Percentiles rank a stretch among this genome's conserved stretches.
Conservation (phyloP, 2,888 invertebrate species). For the Girardia tigrina region DNA sequence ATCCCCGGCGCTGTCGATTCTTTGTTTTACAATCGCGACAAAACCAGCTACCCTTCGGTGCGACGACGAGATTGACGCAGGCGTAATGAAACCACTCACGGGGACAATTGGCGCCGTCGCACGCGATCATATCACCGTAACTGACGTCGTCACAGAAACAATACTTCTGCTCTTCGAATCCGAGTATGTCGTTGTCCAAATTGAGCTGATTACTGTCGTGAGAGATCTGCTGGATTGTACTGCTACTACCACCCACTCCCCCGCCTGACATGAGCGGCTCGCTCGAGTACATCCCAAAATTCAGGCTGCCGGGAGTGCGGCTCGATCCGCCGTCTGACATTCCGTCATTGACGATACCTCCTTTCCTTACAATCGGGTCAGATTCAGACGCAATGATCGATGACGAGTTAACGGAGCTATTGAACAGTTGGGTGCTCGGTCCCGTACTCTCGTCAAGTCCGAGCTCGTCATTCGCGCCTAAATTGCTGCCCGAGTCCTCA, state of each 20-base stretch:
- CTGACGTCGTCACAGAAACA: slow-evolving; percentile 92
- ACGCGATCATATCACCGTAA: slow-evolving; percentile 96
- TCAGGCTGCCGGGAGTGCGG: neutral
- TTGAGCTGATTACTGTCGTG: slow-evolving; percentile 3
- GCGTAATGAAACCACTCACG: slow-evolving; percentile 99
- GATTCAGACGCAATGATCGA: neutral
- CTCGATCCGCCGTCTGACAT: neutral
- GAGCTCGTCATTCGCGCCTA: slow-evolving; percentile 12
- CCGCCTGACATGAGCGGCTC: neutral
- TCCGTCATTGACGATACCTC: neutral
- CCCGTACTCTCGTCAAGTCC: neutral
- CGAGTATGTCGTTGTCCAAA: neutral
- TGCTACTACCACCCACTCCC: no score
- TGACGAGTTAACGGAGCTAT: neutral
- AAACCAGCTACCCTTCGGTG: slow-evolving; percentile 96
- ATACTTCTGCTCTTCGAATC: slow-evolving; percentile 54
- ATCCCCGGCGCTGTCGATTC: neutral
- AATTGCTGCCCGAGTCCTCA: slow-evolving; percentile 14
- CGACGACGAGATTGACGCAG: slow-evolving; percentile 83
- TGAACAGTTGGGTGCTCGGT: neutral
- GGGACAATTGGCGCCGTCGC: slow-evolving; percentile 90
- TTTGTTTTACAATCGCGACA: slow-evolving; percentile 54
- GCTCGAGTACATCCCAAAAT: slow-evolving; percentile 4
- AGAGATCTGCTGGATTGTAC: neutral
- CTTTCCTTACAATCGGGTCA: neutral